Percentiles rank a stretch among this genome's conserved stretches.
Conservation (phyloP, 2,113 vertebrate species). For the Cebidichthys violaceus region DNA sequence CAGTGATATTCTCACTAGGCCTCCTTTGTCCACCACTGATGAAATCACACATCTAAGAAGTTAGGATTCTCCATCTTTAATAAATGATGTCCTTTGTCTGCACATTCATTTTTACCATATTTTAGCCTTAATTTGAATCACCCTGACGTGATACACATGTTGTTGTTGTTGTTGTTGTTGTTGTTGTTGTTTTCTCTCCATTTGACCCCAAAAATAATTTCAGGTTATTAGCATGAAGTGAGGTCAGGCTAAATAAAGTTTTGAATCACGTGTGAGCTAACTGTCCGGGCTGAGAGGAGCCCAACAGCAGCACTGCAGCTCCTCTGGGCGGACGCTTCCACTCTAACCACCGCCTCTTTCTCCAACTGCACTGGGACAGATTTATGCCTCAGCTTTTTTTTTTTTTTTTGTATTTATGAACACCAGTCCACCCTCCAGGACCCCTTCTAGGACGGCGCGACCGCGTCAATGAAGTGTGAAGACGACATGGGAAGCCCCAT, state of each 20-base stretch:
- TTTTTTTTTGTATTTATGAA: constrained; percentile 55
- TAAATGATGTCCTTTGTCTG: neutral
- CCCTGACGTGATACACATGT: neutral
- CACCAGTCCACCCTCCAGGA: constrained; percentile 51
- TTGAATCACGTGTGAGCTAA: constrained; percentile 59
- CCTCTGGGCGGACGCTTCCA: constrained; percentile 76
- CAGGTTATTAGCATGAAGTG: constrained; percentile 13
- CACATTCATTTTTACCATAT: neutral
- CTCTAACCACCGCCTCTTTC: constrained; percentile 78
- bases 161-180: neutral
- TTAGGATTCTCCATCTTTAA: neutral
- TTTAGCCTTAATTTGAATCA: neutral
- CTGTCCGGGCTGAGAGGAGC: constrained; percentile 55
- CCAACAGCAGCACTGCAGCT: constrained; percentile 41
- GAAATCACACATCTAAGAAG: neutral
- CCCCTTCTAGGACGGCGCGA: constrained; percentile 51
- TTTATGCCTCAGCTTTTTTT: constrained; percentile 58
- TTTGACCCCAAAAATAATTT: neutral
- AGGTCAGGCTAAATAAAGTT: constrained; percentile 24
- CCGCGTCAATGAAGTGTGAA: constrained; percentile 45
- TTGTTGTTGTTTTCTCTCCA: neutral
- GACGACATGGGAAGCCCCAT: constrained; percentile 72
- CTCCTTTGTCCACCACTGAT: neutral
- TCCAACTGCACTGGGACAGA: constrained; percentile 72
- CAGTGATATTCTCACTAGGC: neutral